These are phyloP conservation scores for Nymphalis polychloros DNA, from an alignment of 2,888 invertebrate genomes.

Conservation along the genomic window DNA sequence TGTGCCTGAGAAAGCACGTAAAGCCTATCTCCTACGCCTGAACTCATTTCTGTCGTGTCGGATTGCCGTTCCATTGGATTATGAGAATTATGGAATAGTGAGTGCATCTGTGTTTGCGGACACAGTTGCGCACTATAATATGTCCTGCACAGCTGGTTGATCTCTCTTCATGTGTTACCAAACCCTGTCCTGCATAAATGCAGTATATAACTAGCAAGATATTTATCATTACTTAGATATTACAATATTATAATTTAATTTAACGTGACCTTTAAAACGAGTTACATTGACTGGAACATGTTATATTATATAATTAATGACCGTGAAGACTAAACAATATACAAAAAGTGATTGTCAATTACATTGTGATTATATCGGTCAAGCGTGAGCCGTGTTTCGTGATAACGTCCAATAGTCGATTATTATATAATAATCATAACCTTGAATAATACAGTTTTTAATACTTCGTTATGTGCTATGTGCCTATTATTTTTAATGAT, in stretches of 20 bases:
- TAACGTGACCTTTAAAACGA: slow-evolving; percentile 7
- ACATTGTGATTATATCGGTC: slow-evolving; percentile 11
- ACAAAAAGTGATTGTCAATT: slow-evolving; percentile 25
- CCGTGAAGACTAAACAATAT: slow-evolving; percentile 30
- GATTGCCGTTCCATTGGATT: no score
- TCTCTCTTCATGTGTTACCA: no score
- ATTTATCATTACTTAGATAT: not conserved
- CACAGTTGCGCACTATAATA: no score
- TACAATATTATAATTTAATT: not conserved
- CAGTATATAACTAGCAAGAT: no score
- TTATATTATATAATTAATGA: slow-evolving; percentile 16
- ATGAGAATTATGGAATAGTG: no score
- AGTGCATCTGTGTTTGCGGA: no score
- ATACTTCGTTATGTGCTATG: not conserved
- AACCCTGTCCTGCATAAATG: no score
- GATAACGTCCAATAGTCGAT: slow-evolving; percentile 5
- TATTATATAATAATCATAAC: slow-evolving; percentile 8
- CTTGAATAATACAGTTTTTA: slow-evolving; percentile 8
- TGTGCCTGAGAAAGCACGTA: no score
- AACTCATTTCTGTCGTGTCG: no score
- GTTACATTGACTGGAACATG: slow-evolving; percentile 11
- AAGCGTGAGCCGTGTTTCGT: slow-evolving; percentile 10
- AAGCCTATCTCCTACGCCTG: no score
- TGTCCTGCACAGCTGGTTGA: no score
- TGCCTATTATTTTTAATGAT: not conserved